phyloP scores from a whole-genome alignment of 2,888 invertebrate genomes.

The Leucophora obtusa region DNA sequence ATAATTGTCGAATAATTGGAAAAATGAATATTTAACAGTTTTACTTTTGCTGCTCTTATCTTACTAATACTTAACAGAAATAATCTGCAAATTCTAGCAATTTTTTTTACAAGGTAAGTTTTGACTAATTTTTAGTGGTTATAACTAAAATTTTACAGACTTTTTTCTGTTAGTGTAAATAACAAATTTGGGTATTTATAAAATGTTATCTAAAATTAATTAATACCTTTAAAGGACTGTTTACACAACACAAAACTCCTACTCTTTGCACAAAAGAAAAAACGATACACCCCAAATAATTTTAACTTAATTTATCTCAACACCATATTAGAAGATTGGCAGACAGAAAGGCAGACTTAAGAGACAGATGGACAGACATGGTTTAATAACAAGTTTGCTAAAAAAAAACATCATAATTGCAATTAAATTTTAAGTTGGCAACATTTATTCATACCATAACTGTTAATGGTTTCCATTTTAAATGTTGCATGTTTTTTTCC shows the following conservation, averaged over 20 bases:
- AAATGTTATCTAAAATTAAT: neutral
- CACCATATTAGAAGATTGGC: slow-evolving; percentile 58
- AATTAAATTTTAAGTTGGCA: slow-evolving; percentile 50
- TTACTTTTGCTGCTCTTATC: no score
- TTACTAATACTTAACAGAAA: no score
- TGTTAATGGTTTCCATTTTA: slow-evolving; percentile 48
- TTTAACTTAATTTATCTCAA: slow-evolving; percentile 43
- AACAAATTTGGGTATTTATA: no score
- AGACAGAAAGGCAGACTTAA: slow-evolving; percentile 60
- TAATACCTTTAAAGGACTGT: slow-evolving; percentile 1
- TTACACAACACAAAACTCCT: slow-evolving; percentile 39
- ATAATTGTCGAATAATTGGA: no score
- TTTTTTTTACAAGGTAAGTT: no score
- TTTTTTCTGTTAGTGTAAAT: no score
- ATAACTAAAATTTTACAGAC: no score
- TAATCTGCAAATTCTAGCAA: no score
- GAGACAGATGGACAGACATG: slow-evolving; percentile 17
- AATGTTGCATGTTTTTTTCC: slow-evolving; percentile 36
- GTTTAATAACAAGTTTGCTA: slow-evolving; percentile 33
- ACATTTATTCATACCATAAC: slow-evolving; percentile 52
- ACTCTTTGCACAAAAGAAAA: slow-evolving; percentile 20
- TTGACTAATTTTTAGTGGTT: no score
- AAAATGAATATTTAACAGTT: no score
- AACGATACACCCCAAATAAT: slow-evolving; percentile 6
- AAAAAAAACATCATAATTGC: slow-evolving; percentile 58